These are phyloP conservation scores for Paragorgia papillata DNA, from an alignment of 92 coral and sea anemone species.

Conservation along the genomic window DNA sequence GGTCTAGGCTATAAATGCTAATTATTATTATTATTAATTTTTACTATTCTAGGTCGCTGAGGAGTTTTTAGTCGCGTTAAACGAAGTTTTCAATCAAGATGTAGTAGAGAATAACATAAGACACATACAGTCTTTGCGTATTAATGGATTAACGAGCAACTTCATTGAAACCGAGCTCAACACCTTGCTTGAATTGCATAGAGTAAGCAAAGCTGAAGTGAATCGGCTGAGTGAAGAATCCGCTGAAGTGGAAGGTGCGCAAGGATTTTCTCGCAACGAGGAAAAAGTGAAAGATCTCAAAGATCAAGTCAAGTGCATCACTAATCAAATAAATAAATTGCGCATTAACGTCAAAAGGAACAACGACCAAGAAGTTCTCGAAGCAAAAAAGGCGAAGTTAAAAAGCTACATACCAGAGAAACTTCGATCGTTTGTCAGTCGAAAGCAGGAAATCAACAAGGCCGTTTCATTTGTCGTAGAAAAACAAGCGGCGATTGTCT, in stretches of 20 bases:
- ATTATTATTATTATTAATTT: too few species aligned
- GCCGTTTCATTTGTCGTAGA: not conserved
- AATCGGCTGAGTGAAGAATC: not conserved
- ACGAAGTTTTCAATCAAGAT: too few species aligned
- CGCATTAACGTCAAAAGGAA: not conserved
- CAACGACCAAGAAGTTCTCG: not conserved
- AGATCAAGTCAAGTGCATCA: too few species aligned
- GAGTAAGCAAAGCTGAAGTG: not conserved
- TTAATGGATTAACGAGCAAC: too few species aligned
- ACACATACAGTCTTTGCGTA: too few species aligned
- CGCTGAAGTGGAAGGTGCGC: not conserved
- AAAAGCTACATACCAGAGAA: slow-evolving; percentile 9
- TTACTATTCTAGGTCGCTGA: too few species aligned
- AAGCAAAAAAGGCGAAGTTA: not conserved
- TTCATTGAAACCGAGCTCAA: too few species aligned
- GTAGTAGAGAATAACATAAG: too few species aligned
- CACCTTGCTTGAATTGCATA: not conserved
- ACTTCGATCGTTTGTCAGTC: not conserved
- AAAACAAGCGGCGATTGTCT: not conserved
- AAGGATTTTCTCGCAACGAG: not conserved
- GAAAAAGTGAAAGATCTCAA: not conserved
- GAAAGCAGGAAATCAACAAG: not conserved
- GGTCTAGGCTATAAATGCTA: too few species aligned
- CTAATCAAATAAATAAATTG: not conserved
- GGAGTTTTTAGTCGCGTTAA: too few species aligned